phyloP scores from a whole-genome alignment of 2,888 invertebrate genomes.

The Orthosia cruda region DNA sequence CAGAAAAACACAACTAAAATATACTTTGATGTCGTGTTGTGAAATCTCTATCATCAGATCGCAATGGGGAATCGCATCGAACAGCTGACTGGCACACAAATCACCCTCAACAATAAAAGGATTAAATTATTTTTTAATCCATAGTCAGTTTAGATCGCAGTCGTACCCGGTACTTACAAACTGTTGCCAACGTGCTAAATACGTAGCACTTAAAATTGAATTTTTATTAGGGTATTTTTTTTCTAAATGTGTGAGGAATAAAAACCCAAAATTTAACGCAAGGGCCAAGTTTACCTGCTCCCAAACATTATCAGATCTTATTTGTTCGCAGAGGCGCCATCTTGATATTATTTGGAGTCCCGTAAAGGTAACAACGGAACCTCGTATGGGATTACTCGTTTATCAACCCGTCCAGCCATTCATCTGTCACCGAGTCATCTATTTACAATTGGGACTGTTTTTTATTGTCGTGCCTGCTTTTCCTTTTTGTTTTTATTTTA shows the following conservation, averaged over 20 bases:
- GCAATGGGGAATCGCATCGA: slow-evolving; percentile 60
- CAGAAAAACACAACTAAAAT: slow-evolving; percentile 43
- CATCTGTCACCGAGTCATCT: slow-evolving; percentile 71
- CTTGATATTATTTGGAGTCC: slow-evolving; percentile 71
- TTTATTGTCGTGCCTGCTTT: slow-evolving; percentile 46
- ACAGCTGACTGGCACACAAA: slow-evolving; percentile 63
- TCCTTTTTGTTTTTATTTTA: slow-evolving; percentile 45
- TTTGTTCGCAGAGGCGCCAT: slow-evolving; percentile 80
- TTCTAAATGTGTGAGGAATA: slow-evolving; percentile 63
- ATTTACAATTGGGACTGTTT: slow-evolving; percentile 63
- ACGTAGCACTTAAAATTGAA: slow-evolving; percentile 68
- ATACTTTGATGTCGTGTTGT: slow-evolving; percentile 49
- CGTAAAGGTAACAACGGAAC: slow-evolving; percentile 67
- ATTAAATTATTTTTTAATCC: slow-evolving; percentile 62
- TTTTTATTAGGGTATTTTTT: slow-evolving; percentile 74
- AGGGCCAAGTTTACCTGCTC: slow-evolving; percentile 79
- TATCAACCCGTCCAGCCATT: slow-evolving; percentile 70
- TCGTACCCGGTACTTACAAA: slow-evolving; percentile 54
- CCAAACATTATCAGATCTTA: slow-evolving; percentile 79
- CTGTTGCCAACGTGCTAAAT: slow-evolving; percentile 68
- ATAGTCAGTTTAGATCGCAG: slow-evolving; percentile 34
- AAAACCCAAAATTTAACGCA: slow-evolving; percentile 72
- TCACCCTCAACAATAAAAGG: slow-evolving; percentile 60
- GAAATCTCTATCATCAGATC: slow-evolving; percentile 54
- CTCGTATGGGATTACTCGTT: slow-evolving; percentile 65